Base-by-base conservation (phyloP, 2,888 invertebrate species). In the Pyrrhia umbra region DNA sequence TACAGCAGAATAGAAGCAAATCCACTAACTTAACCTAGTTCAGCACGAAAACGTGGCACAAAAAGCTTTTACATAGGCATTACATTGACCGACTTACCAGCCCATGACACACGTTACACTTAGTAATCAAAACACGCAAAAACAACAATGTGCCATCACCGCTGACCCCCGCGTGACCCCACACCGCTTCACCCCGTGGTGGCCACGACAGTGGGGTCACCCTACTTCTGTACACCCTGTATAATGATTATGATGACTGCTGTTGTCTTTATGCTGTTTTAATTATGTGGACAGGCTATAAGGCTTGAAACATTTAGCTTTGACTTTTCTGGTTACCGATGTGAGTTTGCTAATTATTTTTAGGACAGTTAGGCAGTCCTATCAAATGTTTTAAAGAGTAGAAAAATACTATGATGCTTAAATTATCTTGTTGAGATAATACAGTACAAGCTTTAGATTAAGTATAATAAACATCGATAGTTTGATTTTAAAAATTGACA, bases 81-180 rank as follows among this genome's bases (percentile, higher is more conserved):
- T 40, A 63, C 52, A 56, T 40, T 74, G 63, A 71, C 74, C 75
- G 77, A 60, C 43, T 74, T 74, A 60, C 6, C 37, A 46, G 56
- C 50, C 27, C 52, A 45, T 55, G 79, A 51, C 64, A 79, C 59
- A 59, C 43, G 75, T 63, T 27, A 72, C 65, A 57, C 58, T 59
- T 27, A 54, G 23, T 51, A 62, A 80, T 70, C 74, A 79, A 79
- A 79, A 77, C 67, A 79, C 46, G 54, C 52, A 74, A 78, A 69
- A 76, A 76, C 75, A 66, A 59, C 70, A 66, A 13, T 47, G 50
- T 54, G 27, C 34, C 43, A 47, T 60, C 75, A 80, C 73, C 63
- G 69, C 68, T 80, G 80, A 78, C 80, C 81, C 34, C 56, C 46
- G 52, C 39, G 63, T 56, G 63, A 54, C 59, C 64, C 47, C 51